Evolutionary conservation across 2,888 invertebrate genomes (phyloP).

Genomic region (Diarsia mendica): DNA sequence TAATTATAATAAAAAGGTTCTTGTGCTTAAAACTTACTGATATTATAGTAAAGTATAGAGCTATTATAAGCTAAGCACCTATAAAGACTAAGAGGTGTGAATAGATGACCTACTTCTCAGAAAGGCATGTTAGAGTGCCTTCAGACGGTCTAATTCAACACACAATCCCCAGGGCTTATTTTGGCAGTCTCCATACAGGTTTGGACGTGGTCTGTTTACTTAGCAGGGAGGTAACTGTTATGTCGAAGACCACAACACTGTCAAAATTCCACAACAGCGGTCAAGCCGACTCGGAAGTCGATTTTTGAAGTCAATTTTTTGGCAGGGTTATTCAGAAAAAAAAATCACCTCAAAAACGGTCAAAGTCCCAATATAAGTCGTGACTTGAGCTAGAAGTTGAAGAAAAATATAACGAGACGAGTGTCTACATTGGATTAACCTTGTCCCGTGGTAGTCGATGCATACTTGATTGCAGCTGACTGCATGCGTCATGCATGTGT

Average conservation of each 20-base stretch:
- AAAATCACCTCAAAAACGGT: neutral
- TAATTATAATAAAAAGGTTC: slow-evolving; percentile 21
- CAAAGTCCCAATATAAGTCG: neutral
- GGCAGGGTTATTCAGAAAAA: neutral
- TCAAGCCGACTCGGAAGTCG: neutral
- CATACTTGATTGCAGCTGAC: slow-evolving; percentile 74
- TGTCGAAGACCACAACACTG: neutral
- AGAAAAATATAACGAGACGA: slow-evolving; percentile 14
- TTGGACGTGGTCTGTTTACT: slow-evolving; percentile 16
- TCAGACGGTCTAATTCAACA: slow-evolving; percentile 12
- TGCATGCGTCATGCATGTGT: slow-evolving; percentile 58
- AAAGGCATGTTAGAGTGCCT: slow-evolving; percentile 12
- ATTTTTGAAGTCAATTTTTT: neutral
- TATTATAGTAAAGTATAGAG: slow-evolving; percentile 13
- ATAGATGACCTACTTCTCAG: slow-evolving; percentile 35
- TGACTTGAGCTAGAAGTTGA: slow-evolving; percentile 21
- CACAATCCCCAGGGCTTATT: slow-evolving; percentile 36
- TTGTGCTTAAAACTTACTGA: slow-evolving; percentile 15
- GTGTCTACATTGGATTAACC: slow-evolving; percentile 74
- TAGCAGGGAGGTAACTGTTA: neutral
- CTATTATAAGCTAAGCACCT: slow-evolving; percentile 38
- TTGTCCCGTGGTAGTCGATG: slow-evolving; percentile 68
- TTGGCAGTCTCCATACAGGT: slow-evolving; percentile 7
- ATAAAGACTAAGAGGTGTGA: slow-evolving; percentile 19
- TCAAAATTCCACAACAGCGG: neutral